Base-by-base conservation (phyloP, 2,113 vertebrate genomes). In the Oreochromis aureus region DNA sequence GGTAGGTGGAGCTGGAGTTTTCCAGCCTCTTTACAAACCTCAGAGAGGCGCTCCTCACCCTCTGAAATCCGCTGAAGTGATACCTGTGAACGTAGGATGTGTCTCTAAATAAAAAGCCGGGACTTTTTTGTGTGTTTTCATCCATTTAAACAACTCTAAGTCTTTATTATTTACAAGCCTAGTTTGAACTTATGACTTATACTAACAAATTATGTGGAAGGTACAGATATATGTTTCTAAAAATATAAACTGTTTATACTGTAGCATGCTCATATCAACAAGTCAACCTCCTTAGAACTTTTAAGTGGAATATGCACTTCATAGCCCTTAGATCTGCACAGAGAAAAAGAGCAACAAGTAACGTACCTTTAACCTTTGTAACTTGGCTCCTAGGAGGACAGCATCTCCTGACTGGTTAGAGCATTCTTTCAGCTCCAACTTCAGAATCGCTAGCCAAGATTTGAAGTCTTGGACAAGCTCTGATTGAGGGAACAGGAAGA, bases 381-480 rank as follows among this genome's bases (percentile, higher is more conserved):
- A 95, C 86, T 97, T 98, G 85, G 94, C 94, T 61, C 95, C 96
- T 44, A 98, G 96, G 36, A 90, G 87, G 90, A 95, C 95, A 86
- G 95, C 94, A 90, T 98, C 97, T 13, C 97, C 98, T 71, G 97
- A 97, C 54, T 94, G 96, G 81, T 96, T 96, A 82, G 96, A 97
- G 83, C 96, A 97, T 30, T 97, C 95, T 95, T 96, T 97, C 32
- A 98, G 94, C 80, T 95, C 94, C 84, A 91, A 87, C 91, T 97
- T 99, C 85, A 95, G 92, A 82, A 92, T 90, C 30, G 94, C 94
- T 66, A 99, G 96, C 98, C 98, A 98, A 24, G 96, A 95, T 69
- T 97, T 97, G 90, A 99, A 99, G 92, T 96, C 96, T 90, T 97
- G 96, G 93, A 98, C 95, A 18, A 97, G 96, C 46, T 96, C 99